A percentile compares a stretch with the other conserved stretches of the same genome.
These are phyloP conservation scores for Drosophila biarmipes DNA, from an alignment of 1,140 invertebrate genomes.

Conservation along the genomic window DNA sequence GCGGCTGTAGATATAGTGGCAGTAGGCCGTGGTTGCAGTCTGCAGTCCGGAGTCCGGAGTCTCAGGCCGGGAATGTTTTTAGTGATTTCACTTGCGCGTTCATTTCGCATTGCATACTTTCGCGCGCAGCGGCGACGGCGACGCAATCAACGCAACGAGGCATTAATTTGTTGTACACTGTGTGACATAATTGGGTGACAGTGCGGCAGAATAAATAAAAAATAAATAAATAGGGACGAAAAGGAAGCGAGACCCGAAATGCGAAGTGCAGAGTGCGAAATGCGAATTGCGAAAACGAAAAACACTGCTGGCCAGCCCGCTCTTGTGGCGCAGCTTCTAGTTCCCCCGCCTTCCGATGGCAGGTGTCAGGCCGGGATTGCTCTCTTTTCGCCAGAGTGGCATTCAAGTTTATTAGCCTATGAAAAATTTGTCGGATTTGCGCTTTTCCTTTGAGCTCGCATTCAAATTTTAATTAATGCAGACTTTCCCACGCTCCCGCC, in stretches of 20 bases:
- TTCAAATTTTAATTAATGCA: slow-evolving; percentile 83
- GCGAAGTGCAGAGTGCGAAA: slow-evolving; percentile 1
- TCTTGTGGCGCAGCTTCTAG: slow-evolving; percentile 34
- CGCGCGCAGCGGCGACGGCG: slow-evolving; percentile 57
- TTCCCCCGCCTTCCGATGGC: slow-evolving; percentile 18
- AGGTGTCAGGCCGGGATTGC: slow-evolving; percentile 40
- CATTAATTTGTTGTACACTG: slow-evolving; percentile 83
- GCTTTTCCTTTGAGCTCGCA: slow-evolving; percentile 73
- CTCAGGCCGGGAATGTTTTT: slow-evolving; percentile 65
- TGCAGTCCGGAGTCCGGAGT: slow-evolving; percentile 11
- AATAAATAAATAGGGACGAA: slow-evolving; percentile 40
- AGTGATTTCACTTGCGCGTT: slow-evolving; percentile 76
- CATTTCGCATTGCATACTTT: slow-evolving; percentile 72
- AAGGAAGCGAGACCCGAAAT: slow-evolving; percentile 7
- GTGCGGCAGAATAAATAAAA: slow-evolving; percentile 72
- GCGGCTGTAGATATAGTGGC: not conserved
- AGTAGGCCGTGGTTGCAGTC: slow-evolving; percentile 16
- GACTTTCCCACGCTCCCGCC: slow-evolving; percentile 10
- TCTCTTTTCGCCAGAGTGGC: slow-evolving; percentile 56
- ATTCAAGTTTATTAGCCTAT: slow-evolving; percentile 83
- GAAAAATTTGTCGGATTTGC: slow-evolving; percentile 80
- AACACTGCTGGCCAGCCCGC: slow-evolving; percentile 62
- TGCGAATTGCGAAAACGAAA: slow-evolving; percentile 16
- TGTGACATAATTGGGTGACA: slow-evolving; percentile 83
- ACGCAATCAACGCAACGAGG: slow-evolving; percentile 82